Base-by-base conservation (phyloP, 2,888 invertebrate genomes). In the Dugesia japonica region DNA sequence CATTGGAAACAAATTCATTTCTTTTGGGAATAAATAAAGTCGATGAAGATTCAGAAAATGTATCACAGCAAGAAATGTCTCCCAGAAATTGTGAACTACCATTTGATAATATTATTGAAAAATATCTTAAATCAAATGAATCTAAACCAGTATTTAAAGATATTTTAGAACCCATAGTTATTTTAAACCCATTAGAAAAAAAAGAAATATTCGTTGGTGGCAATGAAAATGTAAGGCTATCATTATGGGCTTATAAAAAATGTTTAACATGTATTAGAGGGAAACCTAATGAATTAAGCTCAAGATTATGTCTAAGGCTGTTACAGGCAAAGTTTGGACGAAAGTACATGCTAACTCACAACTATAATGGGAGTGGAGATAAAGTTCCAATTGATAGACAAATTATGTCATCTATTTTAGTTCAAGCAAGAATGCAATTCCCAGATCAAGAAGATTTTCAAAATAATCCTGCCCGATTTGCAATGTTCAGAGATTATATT, bases 401-500 rank as follows among this genome's bases (percentile, higher is more conserved):
- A 17, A 42, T 74, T 7, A 33, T 76, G 73, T 23, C n/a, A 13
- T 76, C 76, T 9, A 42, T 76, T 73, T 28, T 76, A 15, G 26
- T 33, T n/a, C 76, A 76, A 76, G 76, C 76, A 15, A 28, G 33
- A 28, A 23, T 76, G 75, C 76, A 76, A 26, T 76, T 76, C 28
- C 27, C 27, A 4, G 73, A 75, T 1, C 33, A 28, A 28, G 73
- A 76, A 38, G 38, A 75, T 28, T 76, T 76, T 75, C 38, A 28
- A 23, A 76, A 76, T 38, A 42, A 75, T n/a, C 42, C 73, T 15
- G 42, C 71, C 7, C 13, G 23, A 4, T 31, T 75, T 17, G 73
- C 75, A 23, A 76, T 76, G 42, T 72, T 76, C 9, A 23, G 76
- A 23, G 76, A 76, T 75, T 76, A 76, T 75, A 28, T 76, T 17